phyloP scores from a whole-genome alignment of 1,140 invertebrate species.

The Pantala flavescens region DNA sequence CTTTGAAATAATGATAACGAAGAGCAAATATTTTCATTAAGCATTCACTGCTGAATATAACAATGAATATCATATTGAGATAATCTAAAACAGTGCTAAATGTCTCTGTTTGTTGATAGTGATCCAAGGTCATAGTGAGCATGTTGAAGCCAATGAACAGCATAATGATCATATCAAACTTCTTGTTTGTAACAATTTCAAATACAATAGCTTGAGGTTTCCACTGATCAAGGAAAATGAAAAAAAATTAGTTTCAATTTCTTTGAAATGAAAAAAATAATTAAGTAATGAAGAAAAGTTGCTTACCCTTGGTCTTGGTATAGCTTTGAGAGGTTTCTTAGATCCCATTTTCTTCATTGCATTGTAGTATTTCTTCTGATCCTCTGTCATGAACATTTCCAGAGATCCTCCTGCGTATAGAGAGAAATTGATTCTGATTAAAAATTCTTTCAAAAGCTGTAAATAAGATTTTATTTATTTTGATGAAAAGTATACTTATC shows the following conservation, averaged over 20 bases:
- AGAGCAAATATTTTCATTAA: slow-evolving; percentile 94
- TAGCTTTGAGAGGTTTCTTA: slow-evolving; percentile 95
- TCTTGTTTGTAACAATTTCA: slow-evolving; percentile 94
- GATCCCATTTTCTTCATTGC: slow-evolving; percentile 99
- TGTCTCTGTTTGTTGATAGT: slow-evolving; percentile 76
- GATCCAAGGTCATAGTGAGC: slow-evolving; percentile 96
- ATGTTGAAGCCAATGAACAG: slow-evolving; percentile 97
- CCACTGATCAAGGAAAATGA: slow-evolving; percentile 59
- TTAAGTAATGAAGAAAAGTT: slow-evolving; percentile 16
- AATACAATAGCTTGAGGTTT: slow-evolving; percentile 91
- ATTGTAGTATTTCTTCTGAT: slow-evolving; percentile 99
- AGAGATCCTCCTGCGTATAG: slow-evolving; percentile 80
- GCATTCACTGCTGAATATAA: slow-evolving; percentile 95
- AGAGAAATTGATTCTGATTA: slow-evolving; percentile 13
- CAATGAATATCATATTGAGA: slow-evolving; percentile 95
- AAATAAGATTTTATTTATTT: neutral
- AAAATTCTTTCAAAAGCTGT: neutral
- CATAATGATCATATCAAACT: slow-evolving; percentile 99
- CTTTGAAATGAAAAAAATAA: neutral
- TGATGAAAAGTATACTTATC: slow-evolving; percentile 36
- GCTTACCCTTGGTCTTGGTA: slow-evolving; percentile 85
- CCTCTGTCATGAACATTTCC: slow-evolving; percentile 99
- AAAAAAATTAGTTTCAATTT: slow-evolving; percentile 17
- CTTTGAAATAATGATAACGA: slow-evolving; percentile 95
- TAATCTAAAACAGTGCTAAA: slow-evolving; percentile 77